These are phyloP conservation scores for Myodes glareolus DNA, from an alignment of 2,113 vertebrate species.

Conservation along the genomic window DNA sequence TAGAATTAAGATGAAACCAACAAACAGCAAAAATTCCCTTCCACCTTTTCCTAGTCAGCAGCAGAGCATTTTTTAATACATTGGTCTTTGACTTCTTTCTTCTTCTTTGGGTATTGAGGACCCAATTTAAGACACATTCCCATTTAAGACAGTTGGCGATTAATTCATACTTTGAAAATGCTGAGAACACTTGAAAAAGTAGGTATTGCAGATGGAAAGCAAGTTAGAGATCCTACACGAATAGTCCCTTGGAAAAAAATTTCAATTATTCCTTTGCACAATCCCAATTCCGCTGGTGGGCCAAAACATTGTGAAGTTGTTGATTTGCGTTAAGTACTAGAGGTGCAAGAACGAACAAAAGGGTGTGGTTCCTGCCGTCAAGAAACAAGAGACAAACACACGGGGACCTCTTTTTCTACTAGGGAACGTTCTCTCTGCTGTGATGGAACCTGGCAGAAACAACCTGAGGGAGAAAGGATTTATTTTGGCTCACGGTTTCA, in stretches of 20 bases:
- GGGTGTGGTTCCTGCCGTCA: not conserved
- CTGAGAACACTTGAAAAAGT: not conserved
- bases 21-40: not conserved
- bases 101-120: not conserved
- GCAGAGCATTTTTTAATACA: not conserved
- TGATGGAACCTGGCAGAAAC: too few species aligned
- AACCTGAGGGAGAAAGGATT: not conserved
- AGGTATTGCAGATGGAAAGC: slow-evolving; percentile 17
- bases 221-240: not conserved
- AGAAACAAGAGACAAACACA: not conserved
- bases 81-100: not conserved
- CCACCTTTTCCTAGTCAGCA: not conserved
- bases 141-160: not conserved
- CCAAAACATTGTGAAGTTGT: not conserved
- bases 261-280: not conserved
- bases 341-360: not conserved
- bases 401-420: not conserved
- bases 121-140: too few species aligned
- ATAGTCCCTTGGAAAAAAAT: not conserved
- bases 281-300: not conserved
- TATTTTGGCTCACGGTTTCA: not conserved
- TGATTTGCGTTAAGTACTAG: not conserved
- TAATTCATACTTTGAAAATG: not conserved
- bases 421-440: not conserved
- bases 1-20: not conserved